Evolutionary conservation across 1,140 invertebrate genomes (phyloP).

Genomic region (Calycopis cecrops): DNA sequence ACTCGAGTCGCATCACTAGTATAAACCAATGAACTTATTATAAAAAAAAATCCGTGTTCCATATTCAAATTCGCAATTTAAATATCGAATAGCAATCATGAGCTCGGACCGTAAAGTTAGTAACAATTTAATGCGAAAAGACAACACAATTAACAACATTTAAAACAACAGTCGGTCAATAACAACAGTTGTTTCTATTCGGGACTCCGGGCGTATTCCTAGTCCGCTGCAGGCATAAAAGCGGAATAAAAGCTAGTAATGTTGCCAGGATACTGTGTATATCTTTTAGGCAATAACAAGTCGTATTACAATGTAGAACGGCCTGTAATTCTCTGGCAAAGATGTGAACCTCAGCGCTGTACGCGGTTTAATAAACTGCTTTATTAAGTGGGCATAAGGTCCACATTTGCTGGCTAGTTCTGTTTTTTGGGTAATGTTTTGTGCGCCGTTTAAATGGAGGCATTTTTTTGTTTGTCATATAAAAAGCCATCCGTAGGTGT

Average conservation of each 20-base stretch:
- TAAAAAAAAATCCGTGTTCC: too few relatives aligned
- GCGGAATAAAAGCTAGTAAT: constrained; percentile 7
- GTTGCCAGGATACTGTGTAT: constrained; percentile 2
- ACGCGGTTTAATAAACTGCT: neutral
- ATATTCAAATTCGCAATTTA: too few relatives aligned
- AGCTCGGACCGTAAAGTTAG: too few relatives aligned
- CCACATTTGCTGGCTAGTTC: neutral
- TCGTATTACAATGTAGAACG: neutral
- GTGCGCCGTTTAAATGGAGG: neutral
- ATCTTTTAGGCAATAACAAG: neutral
- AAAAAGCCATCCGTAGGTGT: constrained; percentile 1
- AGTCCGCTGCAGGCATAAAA: constrained; percentile 5
- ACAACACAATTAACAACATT: too few relatives aligned
- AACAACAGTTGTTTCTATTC: constrained; percentile 4
- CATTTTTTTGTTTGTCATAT: constrained; percentile 6
- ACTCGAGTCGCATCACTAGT: too few relatives aligned
- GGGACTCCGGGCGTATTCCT: neutral
- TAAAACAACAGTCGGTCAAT: neutral
- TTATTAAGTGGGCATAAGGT: neutral
- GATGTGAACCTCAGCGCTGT: too few relatives aligned
- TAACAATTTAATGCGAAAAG: too few relatives aligned
- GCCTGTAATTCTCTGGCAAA: neutral
- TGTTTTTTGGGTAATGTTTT: constrained; percentile 3
- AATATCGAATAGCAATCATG: too few relatives aligned
- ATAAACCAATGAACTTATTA: too few relatives aligned